A percentile compares a stretch with the other conserved stretches of the same genome.
Conservation (phyloP, 2,797 vertebrate species). For the Limnodromus scolopaceus region DNA sequence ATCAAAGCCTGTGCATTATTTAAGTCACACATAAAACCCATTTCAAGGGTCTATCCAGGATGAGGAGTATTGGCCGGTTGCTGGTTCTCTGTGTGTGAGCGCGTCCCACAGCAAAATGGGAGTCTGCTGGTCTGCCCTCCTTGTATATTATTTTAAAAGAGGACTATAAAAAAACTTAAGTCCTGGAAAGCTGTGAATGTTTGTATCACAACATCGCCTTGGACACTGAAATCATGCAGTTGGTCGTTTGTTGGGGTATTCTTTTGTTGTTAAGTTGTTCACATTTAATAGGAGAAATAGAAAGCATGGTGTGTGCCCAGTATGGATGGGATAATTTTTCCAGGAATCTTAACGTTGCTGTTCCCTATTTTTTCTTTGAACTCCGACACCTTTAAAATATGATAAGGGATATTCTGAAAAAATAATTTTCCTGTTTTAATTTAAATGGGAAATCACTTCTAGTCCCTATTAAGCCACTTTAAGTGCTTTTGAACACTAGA, state of each 20-base stretch:
- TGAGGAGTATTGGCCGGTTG: accelerated
- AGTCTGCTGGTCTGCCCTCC: not conserved
- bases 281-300: not conserved
- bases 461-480: not conserved
- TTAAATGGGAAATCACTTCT: not conserved
- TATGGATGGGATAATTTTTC: not conserved
- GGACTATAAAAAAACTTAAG: not conserved
- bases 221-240: not conserved
- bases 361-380: not conserved
- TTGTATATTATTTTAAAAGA: not conserved
- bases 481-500: not conserved
- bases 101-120: not conserved
- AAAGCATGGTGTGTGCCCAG: not conserved
- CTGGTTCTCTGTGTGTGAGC: not conserved
- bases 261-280: not conserved
- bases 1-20: not conserved
- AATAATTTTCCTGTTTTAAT: not conserved
- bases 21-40: not conserved
- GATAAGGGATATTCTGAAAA: not conserved
- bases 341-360: not conserved
- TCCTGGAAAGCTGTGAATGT: not conserved
- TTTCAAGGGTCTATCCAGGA: not conserved
- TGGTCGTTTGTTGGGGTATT: not conserved
- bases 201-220: accelerated
- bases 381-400: accelerated